Evolutionary conservation across 2,797 vertebrate species (phyloP).

Genomic region (Cossypha heuglini): DNA sequence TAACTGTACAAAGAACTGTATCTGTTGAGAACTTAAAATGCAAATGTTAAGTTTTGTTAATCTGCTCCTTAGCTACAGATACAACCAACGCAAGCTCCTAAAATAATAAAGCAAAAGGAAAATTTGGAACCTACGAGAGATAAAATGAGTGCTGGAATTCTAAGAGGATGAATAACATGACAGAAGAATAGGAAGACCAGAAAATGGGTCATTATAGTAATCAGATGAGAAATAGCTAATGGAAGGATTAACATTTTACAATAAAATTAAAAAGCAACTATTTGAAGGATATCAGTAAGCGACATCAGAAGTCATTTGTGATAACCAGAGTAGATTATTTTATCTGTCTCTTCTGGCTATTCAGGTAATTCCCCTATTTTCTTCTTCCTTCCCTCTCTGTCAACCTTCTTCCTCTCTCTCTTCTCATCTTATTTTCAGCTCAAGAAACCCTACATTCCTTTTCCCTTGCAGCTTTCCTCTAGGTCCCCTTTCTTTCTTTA

Average conservation of each 20-base stretch:
- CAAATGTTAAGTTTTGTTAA: not conserved
- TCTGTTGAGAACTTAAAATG: not conserved
- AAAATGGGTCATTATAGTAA: constrained; percentile 31
- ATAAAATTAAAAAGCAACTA: not conserved
- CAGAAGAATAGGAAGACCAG: constrained; percentile 10
- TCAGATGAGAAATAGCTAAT: constrained; percentile 14
- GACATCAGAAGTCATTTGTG: not conserved
- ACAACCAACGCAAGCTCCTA: not conserved
- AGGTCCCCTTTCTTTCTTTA: not conserved
- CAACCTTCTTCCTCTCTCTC: not conserved
- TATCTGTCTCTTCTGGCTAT: not conserved
- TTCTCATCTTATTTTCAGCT: not conserved
- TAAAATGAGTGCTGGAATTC: constrained; percentile 5
- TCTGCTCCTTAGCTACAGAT: not conserved
- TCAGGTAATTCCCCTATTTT: not conserved
- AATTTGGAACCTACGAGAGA: not conserved
- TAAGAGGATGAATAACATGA: not conserved
- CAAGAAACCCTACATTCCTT: not conserved
- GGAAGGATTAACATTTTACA: not conserved
- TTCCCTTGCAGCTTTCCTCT: not conserved
- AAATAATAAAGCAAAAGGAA: constrained; percentile 22
- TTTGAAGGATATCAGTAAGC: not conserved
- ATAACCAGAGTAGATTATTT: not conserved
- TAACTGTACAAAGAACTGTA: not conserved
- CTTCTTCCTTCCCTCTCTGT: not conserved